phyloP scores from a whole-genome alignment of 2,797 vertebrate species.

The Prunella strophiata region DNA sequence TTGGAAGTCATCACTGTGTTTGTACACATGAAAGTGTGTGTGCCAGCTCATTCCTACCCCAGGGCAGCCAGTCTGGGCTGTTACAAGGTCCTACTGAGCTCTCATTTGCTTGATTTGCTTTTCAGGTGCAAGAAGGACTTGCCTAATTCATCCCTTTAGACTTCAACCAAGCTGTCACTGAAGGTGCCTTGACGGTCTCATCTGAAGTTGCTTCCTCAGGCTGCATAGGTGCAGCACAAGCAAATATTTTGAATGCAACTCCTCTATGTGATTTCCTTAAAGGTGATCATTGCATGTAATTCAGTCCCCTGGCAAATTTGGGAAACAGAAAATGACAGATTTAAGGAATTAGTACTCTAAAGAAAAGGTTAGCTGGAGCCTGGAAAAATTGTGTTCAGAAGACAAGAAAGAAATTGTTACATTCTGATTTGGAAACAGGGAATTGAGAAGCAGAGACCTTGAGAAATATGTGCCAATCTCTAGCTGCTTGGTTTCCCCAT shows the following conservation, averaged over 20 bases:
- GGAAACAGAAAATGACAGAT: not conserved
- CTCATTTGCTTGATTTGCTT: not conserved
- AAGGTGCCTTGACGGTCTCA: not conserved
- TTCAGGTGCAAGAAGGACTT: not conserved
- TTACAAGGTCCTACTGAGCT: not conserved
- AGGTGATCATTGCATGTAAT: not conserved
- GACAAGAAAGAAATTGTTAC: not conserved
- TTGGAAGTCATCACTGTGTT: not conserved
- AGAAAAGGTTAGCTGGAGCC: not conserved
- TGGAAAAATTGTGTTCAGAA: not conserved
- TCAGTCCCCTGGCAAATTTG: not conserved
- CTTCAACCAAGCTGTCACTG: not conserved
- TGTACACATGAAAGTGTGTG: not conserved
- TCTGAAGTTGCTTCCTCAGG: not conserved
- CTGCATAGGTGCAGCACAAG: not conserved
- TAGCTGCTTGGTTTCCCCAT: not conserved
- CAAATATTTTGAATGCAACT: not conserved
- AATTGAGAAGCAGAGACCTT: not conserved
- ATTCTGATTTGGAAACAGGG: not conserved
- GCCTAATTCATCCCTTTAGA: rapidly evolving
- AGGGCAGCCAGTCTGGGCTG: not conserved
- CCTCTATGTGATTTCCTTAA: not conserved
- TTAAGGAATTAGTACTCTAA: not conserved
- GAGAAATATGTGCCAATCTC: not conserved
- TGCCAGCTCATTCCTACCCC: not conserved